Evolutionary conservation across 1,140 invertebrate species (phyloP).

Genomic region (Diabrotica undecimpunctata): DNA sequence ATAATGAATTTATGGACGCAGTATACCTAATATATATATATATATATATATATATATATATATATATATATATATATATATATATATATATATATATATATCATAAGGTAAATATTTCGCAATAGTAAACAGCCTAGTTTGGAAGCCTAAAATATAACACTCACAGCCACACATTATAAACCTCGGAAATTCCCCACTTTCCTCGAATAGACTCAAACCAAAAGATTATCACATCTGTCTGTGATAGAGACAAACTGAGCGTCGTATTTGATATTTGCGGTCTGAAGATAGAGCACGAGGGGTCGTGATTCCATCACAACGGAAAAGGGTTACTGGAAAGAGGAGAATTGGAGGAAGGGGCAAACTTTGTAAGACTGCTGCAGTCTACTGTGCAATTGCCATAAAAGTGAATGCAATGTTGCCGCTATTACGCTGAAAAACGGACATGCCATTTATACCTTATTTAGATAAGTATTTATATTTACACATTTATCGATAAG

Average conservation of each 20-base stretch:
- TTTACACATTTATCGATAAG: no score
- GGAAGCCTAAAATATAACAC: no score
- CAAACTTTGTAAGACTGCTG: not conserved
- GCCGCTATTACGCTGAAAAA: no score
- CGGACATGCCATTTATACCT: no score
- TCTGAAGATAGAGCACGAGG: not conserved
- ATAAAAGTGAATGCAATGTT: not conserved
- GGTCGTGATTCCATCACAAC: constrained; percentile 5
- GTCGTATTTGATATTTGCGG: constrained; percentile 5
- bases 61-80: no score
- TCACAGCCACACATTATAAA: not conserved
- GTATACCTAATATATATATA: no score
- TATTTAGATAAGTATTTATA: no score
- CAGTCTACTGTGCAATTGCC: not conserved
- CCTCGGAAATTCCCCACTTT: not conserved
- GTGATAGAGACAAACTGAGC: constrained; percentile 7
- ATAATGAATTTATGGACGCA: no score
- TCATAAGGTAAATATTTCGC: no score
- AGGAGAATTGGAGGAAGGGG: not conserved
- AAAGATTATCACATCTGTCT: constrained; percentile 12
- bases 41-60: no score
- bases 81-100: no score
- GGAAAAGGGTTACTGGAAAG: constrained; percentile 5
- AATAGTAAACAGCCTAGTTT: no score
- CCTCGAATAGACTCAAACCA: not conserved